phyloP scores from a whole-genome alignment of 2,113 vertebrate species.

The Coreoperca whiteheadi region DNA sequence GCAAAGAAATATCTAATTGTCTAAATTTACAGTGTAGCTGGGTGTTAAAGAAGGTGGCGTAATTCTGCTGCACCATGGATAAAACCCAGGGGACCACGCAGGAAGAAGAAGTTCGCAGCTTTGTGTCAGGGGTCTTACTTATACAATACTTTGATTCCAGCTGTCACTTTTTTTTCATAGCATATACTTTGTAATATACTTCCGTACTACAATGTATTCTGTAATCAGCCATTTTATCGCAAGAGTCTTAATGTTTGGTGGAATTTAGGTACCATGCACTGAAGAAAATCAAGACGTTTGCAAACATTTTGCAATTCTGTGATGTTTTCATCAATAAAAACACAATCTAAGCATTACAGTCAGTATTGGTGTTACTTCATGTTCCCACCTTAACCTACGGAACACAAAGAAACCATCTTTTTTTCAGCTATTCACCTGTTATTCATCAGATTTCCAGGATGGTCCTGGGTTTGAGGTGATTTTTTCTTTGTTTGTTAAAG shows the following conservation, averaged over 20 bases:
- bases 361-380: not conserved
- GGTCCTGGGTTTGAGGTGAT: not conserved
- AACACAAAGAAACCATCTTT: not conserved
- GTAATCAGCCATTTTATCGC: not conserved
- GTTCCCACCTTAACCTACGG: not conserved
- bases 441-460: not conserved
- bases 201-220: not conserved
- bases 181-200: not conserved
- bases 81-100: conserved; percentile 36
- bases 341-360: too few relatives aligned
- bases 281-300: too few relatives aligned
- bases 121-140: not conserved
- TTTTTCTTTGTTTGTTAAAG: too few relatives aligned
- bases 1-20: conserved; percentile 23
- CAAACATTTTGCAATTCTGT: not conserved
- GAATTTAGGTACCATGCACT: not conserved
- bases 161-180: not conserved
- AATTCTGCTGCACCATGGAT: conserved; percentile 22
- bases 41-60: conserved; percentile 24
- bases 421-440: not conserved
- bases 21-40: conserved; percentile 25
- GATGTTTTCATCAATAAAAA: not conserved
- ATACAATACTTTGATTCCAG: not conserved
- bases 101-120: conserved; percentile 25
- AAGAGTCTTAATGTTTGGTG: not conserved